Base-by-base conservation (phyloP, 2,113 vertebrate species). In the Coturnix japonica region DNA sequence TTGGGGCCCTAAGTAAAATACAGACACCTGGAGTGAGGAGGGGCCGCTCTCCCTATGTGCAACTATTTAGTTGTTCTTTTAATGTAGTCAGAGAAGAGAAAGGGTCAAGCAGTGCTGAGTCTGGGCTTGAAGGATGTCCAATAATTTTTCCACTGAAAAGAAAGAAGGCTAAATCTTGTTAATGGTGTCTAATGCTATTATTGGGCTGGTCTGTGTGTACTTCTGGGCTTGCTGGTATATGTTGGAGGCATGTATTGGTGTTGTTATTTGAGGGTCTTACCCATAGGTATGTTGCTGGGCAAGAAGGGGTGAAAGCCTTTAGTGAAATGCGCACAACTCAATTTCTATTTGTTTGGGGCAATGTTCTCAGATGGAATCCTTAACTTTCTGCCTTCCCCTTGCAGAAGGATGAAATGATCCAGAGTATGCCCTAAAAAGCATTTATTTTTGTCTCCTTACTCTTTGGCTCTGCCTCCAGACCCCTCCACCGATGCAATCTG, bases 1-100 rank as follows among this genome's bases (percentile, higher is more conserved):
- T 95, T 92, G 96, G 92, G 94, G 95, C 96, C 95, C 94, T 95
- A 61, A 95, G 92, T 95, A 94, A 94, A 95, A 91, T 71, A 95
- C 90, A 95, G 93, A 95, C 94, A 96, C 95, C 96, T 96, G 96
- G 95, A 95, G 93, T 2, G 53, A 91, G 95, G 93, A 95, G 90
- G 90, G 95, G 90, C 81, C 66, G 37, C 75, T 77, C 4, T 4
- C 71, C 43, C 74, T 56, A 23, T 11, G 44, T 11, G 28, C 74
- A 87, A 87, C 92, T 87, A 85, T 92, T 95, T 76, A 77, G 72
- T 43, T 76, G 75, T 89, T 93, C 89, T 89, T 95, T 94, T 93
- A 89, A 89, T 67, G 89, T 59, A 85, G 92, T 39, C 87, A 87
- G 87, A 65, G 87, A 91, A 95, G 91, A 81, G 87, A 95, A 93